Conservation (phyloP, 1,140 invertebrate genomes). For the Orchesella cincta region DNA sequence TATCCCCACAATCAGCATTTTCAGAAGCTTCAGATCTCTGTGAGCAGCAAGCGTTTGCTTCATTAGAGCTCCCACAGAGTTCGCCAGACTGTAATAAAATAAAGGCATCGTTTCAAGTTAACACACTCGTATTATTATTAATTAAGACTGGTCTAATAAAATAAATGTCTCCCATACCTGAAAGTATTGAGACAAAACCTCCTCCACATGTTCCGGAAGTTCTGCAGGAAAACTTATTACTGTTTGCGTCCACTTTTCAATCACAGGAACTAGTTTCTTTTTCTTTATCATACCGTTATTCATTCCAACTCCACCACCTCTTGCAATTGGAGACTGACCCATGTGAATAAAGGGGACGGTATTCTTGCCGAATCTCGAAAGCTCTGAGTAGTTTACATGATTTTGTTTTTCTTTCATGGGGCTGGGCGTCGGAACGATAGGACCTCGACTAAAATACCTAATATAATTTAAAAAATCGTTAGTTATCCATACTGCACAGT, state of each 20-base stretch:
- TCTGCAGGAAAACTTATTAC: not conserved
- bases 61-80: not conserved
- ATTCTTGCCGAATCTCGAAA: not conserved
- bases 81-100: not conserved
- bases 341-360: not conserved
- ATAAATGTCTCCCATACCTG: not conserved
- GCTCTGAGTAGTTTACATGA: not conserved
- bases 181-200: not conserved
- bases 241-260: not conserved
- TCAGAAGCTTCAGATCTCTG: not conserved
- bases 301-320: not conserved
- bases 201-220: not conserved
- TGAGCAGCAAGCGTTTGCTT: not conserved
- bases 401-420: not conserved
- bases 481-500: no score
- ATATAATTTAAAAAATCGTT: no score
- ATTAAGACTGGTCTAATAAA: no score
- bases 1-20: not conserved
- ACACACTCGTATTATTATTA: no score
- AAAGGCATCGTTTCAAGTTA: not conserved
- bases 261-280: not conserved
- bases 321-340: not conserved
- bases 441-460: constrained; percentile 8
- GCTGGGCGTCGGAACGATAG: not conserved
- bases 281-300: not conserved